Base-by-base conservation (phyloP, 2,113 vertebrate species). In the Pheucticus melanocephalus region DNA sequence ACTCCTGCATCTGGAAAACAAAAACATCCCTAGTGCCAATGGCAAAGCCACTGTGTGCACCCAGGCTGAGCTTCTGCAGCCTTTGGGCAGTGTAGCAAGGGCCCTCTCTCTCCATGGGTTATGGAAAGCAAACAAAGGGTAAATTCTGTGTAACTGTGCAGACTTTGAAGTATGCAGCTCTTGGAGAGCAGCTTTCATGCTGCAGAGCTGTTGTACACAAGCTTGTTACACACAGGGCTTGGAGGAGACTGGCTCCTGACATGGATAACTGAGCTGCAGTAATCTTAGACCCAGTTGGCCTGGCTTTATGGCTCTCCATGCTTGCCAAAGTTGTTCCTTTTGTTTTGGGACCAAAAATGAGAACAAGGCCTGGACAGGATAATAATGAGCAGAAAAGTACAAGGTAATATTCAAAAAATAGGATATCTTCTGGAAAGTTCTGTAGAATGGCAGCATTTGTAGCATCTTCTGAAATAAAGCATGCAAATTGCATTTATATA, bases 381-480 rank as follows among this genome's bases (percentile, higher is more conserved):
- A 97, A 86, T 89, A 91, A 44, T 45, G 42, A 82, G 64, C 64
- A 96, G 86, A 64, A 69, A 39, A 81, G 30, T 82, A 33, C 33
- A 59, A 72, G 79, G 63, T 86, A 92, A 80, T 96, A 79, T 60
- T 94, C 95, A 64, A 87, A 95, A 91, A 92, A 95, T 53, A 60
- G 71, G 33, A 1, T 50, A 18, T 45, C 54, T 92, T 86, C 28
- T 94, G 47, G 23, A 79, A 87, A 82, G 63, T 91, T 69, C 30
- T 57, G 8, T 50, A 12, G 20, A 42, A 45, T 60, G 30, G 12
- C 48, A 50, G 11, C 50, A 61, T 69, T 77, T 77, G 16, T 66
- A 66, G 37, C 19, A 44, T 63, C 33, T 35, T 84, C 44, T 45
- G 24, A 78, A 77, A 89, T 51, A 72, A 93, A 61, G 2, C 2